Evolutionary conservation across 2,888 invertebrate species (phyloP), one percentile per base, ranked within the genome.

Genomic region (Rhyacophila evoluta): DNA sequence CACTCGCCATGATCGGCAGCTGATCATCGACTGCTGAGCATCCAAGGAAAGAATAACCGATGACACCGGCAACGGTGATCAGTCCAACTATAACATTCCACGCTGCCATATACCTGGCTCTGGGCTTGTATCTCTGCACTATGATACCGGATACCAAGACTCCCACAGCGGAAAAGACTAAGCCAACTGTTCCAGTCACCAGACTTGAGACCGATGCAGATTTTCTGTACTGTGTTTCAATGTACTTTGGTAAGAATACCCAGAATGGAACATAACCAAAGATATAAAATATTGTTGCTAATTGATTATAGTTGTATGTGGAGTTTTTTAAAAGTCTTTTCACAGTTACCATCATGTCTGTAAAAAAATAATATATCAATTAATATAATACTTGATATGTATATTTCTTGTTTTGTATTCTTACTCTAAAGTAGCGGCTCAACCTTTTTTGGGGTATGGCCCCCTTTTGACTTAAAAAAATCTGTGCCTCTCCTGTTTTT

Each of bases 171-270:
- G 93, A 93, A 85, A 93, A 93, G 4, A 92, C 90, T n/a, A 94
- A 86, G 0, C 93, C 93, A 0, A 93, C 92, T 0, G 92, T 92
- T 75, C 93, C 95, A 72, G 95, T 94, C 68, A 94, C 92, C 81
- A 95, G 88, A 83, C 94, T 95, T 0, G 95, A 94, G 6, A 91
- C 91, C 0, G 94, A 93, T 0, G 95, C 94, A 4, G 94, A 93
- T 83, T 94, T 93, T 77, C 92, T 90, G 86, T 94, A 96, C 86
- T 95, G 94, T 0, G 94, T 94, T 86, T 96, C 95, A 81, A 96
- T 94, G 84, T 95, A 95, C 85, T 95, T 95, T 0, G 95, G 95
- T 85, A 95, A 91, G 84, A 95, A 95, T 70, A 95, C 94, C 92
- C 94, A 94, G 84, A 94, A 94, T 0, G 95, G 94, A 87, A 92